A percentile compares a stretch with the other conserved stretches of the same genome.
Conservation (phyloP, 2,888 invertebrate genomes). For the Atethmia centrago region DNA sequence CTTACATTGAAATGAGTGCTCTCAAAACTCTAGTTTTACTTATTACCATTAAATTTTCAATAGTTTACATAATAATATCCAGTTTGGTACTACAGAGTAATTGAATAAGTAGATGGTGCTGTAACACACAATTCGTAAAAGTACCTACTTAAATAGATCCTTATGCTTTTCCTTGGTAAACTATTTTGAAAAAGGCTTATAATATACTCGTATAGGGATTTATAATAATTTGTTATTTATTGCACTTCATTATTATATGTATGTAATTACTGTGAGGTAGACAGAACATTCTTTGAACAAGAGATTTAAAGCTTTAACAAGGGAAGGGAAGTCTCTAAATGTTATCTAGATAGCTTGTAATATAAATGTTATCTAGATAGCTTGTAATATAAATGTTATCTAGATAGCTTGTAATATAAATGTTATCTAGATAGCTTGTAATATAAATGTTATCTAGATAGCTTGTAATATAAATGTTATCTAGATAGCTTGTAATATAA, state of each 20-base stretch:
- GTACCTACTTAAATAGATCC: constrained; percentile 59
- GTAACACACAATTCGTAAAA: constrained; percentile 57
- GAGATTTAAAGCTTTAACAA: background rate
- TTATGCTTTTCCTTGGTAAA: constrained; percentile 42
- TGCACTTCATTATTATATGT: constrained; percentile 46
- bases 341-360: background rate
- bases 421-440: too few species aligned
- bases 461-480: too few species aligned
- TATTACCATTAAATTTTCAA: constrained; percentile 63
- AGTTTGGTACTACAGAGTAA: constrained; percentile 63
- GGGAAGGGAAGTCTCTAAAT: too few species aligned
- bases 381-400: too few species aligned
- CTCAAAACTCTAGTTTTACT: constrained; percentile 78
- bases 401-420: constrained; percentile 1
- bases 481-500: background rate
- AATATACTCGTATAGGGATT: constrained; percentile 41
- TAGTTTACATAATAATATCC: constrained; percentile 67
- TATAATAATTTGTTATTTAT: constrained; percentile 51
- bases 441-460: too few species aligned
- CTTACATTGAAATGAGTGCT: constrained; percentile 86
- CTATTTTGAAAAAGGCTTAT: constrained; percentile 51
- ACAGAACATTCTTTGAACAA: background rate
- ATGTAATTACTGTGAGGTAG: constrained; percentile 54
- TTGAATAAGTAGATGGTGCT: constrained; percentile 63
- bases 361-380: too few species aligned